Conservation (phyloP, 2,113 vertebrate genomes). For the Hylia prasina region DNA sequence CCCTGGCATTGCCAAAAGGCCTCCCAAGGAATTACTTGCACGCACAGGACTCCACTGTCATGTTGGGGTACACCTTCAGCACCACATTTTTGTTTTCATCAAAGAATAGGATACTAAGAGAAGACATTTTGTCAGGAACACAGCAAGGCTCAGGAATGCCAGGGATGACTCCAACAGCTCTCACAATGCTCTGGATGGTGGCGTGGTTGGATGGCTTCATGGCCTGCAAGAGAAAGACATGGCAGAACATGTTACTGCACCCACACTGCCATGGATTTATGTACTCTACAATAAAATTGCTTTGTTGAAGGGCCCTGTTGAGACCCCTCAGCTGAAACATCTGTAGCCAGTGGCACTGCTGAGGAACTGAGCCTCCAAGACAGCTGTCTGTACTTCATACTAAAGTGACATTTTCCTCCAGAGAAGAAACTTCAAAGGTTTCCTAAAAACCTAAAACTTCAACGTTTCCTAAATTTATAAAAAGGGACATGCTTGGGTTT, state of each 20-base stretch:
- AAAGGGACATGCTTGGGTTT: accelerated
- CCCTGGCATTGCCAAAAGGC: neutral
- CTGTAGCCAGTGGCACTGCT: neutral
- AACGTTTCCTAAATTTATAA: neutral
- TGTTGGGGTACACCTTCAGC: constrained; percentile 96
- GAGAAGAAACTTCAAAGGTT: neutral
- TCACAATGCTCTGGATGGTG: constrained; percentile 97
- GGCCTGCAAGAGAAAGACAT: constrained; percentile 67
- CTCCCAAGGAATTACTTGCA: constrained; percentile 80
- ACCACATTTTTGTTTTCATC: constrained; percentile 96
- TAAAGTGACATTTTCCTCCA: neutral
- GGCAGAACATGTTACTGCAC: neutral
- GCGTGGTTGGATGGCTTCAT: constrained; percentile 96
- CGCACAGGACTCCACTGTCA: constrained; percentile 94
- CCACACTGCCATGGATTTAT: accelerated
- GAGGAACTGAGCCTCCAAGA: neutral
- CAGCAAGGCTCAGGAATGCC: constrained; percentile 95
- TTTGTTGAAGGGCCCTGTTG: neutral
- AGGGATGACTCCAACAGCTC: constrained; percentile 88
- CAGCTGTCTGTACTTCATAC: neutral
- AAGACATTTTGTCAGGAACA: constrained; percentile 94
- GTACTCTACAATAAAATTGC: accelerated
- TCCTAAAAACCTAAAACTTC: too few relatives aligned
- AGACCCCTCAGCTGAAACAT: neutral
- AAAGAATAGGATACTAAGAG: constrained; percentile 94